Evolutionary conservation across 2,113 vertebrate species (phyloP), one percentile per base, ranked within the genome.

Genomic region (Quiscalus mexicanus): DNA sequence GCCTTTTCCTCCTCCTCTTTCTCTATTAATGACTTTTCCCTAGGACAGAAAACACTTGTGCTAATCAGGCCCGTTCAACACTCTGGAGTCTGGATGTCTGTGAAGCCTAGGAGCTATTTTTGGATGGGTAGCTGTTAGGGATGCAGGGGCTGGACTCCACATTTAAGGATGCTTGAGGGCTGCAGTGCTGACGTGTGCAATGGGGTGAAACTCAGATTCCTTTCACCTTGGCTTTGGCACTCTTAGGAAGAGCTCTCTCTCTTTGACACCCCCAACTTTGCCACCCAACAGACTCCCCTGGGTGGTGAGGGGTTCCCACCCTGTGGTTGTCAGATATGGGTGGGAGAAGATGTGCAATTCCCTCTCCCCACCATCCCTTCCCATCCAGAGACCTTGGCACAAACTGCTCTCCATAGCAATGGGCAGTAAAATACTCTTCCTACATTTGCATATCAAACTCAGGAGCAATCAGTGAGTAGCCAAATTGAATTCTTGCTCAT

Each of bases 161-260:
- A 28, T 82, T 90, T 89, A 45, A 68, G 64, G 56, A 7, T 52
- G 25, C 25, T 63, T 37, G 78, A 73, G 37, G 89, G 55, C 95
- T 45, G 23, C 58, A 39, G 49, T 62, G 37, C 53, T 71, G 93
- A 89, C 70, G 75, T 52, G 39, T 11, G 31, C 11, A 3, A 15
- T 55, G 86, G 58, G 71, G 56, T 94, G 83, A 80, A 11, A 0
- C 83, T 93, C 71, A 81, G 87, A 42, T 93, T 62, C 6, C 63
- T 95, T 94, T 90, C 90, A 90, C 67, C 86, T 81, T 94, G 91
- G 81, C 77, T 96, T 92, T 85, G 90, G 47, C 8, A 12, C 24
- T 89, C 27, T 75, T 76, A 50, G 80, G 84, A 96, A 62, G 91
- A 96, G 75, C 88, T 78, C 15, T 81, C 68, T 90, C 63, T 95